Conservation (phyloP, 2,113 vertebrate genomes). For the Brachypodius melanocephalos region DNA sequence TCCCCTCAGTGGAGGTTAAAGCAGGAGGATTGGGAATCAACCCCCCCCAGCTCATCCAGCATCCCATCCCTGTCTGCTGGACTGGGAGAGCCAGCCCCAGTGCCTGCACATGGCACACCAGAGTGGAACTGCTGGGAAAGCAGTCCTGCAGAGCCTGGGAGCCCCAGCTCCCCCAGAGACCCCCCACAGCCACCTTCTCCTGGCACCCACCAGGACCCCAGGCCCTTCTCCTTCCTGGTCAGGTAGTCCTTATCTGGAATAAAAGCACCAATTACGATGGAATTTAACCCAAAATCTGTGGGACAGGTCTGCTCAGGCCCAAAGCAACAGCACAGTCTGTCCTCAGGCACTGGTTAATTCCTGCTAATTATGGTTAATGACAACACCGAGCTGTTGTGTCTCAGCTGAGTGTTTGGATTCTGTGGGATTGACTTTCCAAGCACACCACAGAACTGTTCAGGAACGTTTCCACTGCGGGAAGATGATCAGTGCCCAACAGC, state of each 20-base stretch:
- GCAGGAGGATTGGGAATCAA: not conserved
- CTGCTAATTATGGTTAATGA: not conserved
- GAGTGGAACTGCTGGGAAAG: not conserved
- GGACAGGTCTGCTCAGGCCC: not conserved
- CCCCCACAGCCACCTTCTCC: not conserved
- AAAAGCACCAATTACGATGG: not conserved
- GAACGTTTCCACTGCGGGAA: not conserved
- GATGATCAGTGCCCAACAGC: not conserved
- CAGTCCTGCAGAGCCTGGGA: not conserved
- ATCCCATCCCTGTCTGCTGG: rapidly evolving
- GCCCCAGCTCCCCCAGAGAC: not conserved
- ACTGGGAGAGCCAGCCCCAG: not conserved
- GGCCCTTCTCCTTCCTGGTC: not conserved
- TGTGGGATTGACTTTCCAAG: not conserved
- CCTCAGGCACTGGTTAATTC: not conserved
- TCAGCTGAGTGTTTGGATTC: not conserved
- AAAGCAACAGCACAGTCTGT: not conserved
- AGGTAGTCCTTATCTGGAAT: not conserved
- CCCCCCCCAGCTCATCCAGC: not conserved
- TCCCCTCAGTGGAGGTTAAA: not conserved
- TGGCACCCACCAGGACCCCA: not conserved
- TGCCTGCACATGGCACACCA: not conserved
- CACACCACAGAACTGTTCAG: not conserved
- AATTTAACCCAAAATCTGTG: not conserved
- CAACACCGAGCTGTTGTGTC: not conserved